These are phyloP conservation scores for Drosophila nikananu DNA, from an alignment of 1,140 invertebrate genomes.

Conservation along the genomic window DNA sequence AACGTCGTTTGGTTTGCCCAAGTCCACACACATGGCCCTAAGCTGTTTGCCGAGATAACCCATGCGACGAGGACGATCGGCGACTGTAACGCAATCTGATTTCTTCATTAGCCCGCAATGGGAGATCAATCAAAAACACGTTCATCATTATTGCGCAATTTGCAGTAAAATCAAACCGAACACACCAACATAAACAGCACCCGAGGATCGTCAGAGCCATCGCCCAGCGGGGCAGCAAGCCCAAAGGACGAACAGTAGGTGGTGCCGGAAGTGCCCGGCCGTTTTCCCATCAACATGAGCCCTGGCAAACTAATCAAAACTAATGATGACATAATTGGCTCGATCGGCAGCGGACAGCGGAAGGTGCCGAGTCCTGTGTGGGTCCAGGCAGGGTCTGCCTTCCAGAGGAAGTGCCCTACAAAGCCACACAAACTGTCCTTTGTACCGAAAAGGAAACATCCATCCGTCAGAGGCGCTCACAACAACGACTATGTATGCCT, in stretches of 20 bases:
- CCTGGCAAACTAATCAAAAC: conserved; percentile 70
- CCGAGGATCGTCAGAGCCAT: conserved; percentile 4
- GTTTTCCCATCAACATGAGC: conserved; percentile 70
- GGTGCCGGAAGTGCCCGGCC: conserved; percentile 72
- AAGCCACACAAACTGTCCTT: conserved; percentile 51
- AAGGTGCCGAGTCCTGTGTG: conserved; percentile 23
- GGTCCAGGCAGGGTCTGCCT: conserved; percentile 24
- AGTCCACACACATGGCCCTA: conserved; percentile 56
- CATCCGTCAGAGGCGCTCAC: conserved; percentile 66
- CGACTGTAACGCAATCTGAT: conserved; percentile 17
- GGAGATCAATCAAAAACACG: conserved; percentile 60
- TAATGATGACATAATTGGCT: conserved; percentile 83
- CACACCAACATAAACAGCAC: conserved; percentile 58
- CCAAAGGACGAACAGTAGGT: conserved; percentile 68
- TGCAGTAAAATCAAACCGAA: conserved; percentile 50
- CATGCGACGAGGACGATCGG: conserved; percentile 22
- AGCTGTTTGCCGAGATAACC: conserved; percentile 69
- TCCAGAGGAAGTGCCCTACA: conserved; percentile 60
- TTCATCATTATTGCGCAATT: conserved; percentile 76
- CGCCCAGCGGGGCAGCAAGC: conserved; percentile 55
- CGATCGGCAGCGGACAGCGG: conserved; percentile 39
- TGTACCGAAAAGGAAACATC: conserved; percentile 66
- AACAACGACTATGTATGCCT: conserved; percentile 36
- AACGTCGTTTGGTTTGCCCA: conserved; percentile 43
- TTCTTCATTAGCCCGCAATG: conserved; percentile 6